Evolutionary conservation across 1,140 invertebrate genomes (phyloP), one percentile per base, ranked within the genome.

Genomic region (Halesus radiatus): DNA sequence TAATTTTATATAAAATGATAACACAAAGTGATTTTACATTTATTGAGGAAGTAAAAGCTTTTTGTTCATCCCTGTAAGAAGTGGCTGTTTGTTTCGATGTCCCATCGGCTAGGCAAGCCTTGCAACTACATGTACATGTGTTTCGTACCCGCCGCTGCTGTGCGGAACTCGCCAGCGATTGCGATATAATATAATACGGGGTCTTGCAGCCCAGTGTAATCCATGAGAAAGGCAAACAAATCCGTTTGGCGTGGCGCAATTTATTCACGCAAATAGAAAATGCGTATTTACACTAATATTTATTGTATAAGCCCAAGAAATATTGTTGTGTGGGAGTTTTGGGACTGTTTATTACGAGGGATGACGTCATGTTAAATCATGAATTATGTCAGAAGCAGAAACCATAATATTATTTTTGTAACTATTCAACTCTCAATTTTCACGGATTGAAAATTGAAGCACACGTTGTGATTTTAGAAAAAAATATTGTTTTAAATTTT

Each of bases 151-250:
- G 16, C 18, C 56, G n/a, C 56, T 18, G n/a, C 56, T 20, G 23
- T 23, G 56, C 56, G 20, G 56, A 45, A 45, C 56, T 18, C 56
- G 56, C 56, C 13, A 18, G 56, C 56, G 20, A 18, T 60, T 7
- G 16, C 3, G 6, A 32, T 26, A 64, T 64, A 29, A 64, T 26
- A 18, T 22, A 18, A 16, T 15, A 3, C 13, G 60, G 23, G 58
- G 58, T 50, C 23, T 45, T 52, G 16, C 18, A 64, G n/a, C 18
- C 29, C 16, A 66, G 3, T 66, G 23, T 78, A 78, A 80, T 81
- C 80, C 80, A 74, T 81, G 80, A 70, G 80, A 81, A 81, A 81
- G 22, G 76, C 56, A 81, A 81, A 78, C 76, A 81, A 81, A 76
- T 76, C 62, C 52, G 58, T 66, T 62, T 60, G 53, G 52, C 60